Percentiles rank a stretch among this genome's conserved stretches.
These are phyloP conservation scores for Stegodyphus dumicola DNA, from an alignment of 1,140 invertebrate species.

Conservation along the genomic window DNA sequence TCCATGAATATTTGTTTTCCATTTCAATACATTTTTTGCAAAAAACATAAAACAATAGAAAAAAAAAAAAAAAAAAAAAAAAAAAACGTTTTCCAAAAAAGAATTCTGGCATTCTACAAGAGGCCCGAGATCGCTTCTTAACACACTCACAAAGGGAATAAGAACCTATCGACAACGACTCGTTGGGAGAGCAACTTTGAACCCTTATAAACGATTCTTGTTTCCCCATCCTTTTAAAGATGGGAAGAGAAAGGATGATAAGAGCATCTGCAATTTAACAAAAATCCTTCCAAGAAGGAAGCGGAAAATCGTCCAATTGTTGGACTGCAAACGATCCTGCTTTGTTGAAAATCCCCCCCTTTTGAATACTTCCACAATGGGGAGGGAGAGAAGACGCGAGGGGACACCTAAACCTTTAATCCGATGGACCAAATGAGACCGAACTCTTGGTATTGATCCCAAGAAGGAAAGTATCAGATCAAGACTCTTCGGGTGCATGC, in stretches of 20 bases:
- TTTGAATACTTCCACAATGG: neutral
- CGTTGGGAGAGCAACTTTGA: too few species aligned
- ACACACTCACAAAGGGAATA: too few species aligned
- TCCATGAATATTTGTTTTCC: too few species aligned
- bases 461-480: neutral
- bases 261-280: conserved; percentile 31
- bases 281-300: conserved; percentile 28
- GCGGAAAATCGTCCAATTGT: conserved; percentile 42
- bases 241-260: neutral
- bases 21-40: too few species aligned
- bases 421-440: conserved; percentile 47
- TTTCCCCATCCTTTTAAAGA: conserved; percentile 30
- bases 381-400: neutral
- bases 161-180: too few species aligned
- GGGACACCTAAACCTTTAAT: conserved; percentile 38
- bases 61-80: too few species aligned
- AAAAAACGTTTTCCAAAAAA: too few species aligned
- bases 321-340: conserved; percentile 24
- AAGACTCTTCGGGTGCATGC: too few species aligned
- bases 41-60: too few species aligned
- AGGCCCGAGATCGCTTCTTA: too few species aligned
- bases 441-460: conserved; percentile 23
- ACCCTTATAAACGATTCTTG: conserved; percentile 21
- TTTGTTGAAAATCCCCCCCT: conserved; percentile 5
- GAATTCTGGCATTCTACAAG: too few species aligned